These are phyloP conservation scores for Gymnarchus niloticus DNA, from an alignment of 2,113 vertebrate species.

Conservation along the genomic window DNA sequence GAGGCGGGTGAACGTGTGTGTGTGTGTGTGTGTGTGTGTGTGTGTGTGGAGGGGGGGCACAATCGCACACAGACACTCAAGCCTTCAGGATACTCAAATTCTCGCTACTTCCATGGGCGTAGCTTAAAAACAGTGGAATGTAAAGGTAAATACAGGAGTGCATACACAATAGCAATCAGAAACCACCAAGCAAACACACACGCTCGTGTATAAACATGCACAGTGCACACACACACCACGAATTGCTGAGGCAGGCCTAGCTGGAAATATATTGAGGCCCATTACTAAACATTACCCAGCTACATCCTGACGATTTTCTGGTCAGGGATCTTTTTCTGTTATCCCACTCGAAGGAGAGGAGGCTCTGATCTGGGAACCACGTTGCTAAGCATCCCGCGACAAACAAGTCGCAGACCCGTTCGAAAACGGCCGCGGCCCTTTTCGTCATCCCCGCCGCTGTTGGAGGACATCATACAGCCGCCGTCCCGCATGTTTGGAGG, in stretches of 20 bases:
- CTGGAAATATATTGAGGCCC: neutral
- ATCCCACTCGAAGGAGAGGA: constrained; percentile 1
- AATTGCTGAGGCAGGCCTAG: neutral
- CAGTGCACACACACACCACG: neutral
- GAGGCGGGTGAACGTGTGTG: too few relatives aligned
- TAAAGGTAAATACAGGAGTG: neutral
- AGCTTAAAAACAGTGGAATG: neutral
- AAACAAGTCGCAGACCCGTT: neutral
- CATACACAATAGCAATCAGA: neutral
- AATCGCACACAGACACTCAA: constrained; percentile 1
- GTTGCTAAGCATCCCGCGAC: neutral
- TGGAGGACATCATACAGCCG: neutral
- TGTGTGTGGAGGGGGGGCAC: neutral
- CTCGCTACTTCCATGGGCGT: neutral
- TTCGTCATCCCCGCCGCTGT: neutral
- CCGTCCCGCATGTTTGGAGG: neutral
- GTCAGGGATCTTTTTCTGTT: constrained; percentile 11
- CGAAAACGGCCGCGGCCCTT: neutral
- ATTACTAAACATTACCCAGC: constrained; percentile 10
- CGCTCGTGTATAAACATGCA: neutral
- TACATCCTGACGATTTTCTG: constrained; percentile 18
- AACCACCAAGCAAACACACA: neutral
- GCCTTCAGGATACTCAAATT: neutral
- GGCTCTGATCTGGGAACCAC: neutral
- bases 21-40: too few relatives aligned